These are phyloP conservation scores for Netelia inedita DNA, from an alignment of 2,888 invertebrate species.

Conservation along the genomic window DNA sequence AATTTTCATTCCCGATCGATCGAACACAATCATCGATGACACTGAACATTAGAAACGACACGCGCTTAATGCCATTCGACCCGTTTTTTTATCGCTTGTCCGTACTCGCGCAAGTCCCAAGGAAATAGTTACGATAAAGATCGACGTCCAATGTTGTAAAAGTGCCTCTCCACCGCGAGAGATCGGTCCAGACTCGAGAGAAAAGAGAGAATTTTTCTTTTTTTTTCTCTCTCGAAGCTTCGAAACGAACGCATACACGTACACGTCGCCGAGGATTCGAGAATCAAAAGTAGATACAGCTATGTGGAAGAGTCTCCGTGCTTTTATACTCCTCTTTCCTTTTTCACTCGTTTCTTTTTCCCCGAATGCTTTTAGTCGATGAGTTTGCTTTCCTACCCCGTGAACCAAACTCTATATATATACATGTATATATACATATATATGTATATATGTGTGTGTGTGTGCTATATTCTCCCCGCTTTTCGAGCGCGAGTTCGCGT, in stretches of 20 bases:
- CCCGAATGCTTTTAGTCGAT: constrained; percentile 85
- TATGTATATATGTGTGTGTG: not conserved
- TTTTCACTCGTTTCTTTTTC: constrained; percentile 69
- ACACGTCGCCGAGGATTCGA: constrained; percentile 66
- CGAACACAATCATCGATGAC: no score
- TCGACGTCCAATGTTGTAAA: not conserved
- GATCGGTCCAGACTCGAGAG: constrained; percentile 47
- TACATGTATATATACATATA: constrained; percentile 6
- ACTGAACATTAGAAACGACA: no score
- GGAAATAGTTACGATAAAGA: not conserved
- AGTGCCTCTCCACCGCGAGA: constrained; percentile 21
- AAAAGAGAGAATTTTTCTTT: constrained; percentile 15
- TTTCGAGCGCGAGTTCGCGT: constrained; percentile 34
- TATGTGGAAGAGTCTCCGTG: constrained; percentile 60
- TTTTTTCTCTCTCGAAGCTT: constrained; percentile 53
- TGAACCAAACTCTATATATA: constrained; percentile 61
- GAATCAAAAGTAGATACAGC: constrained; percentile 74
- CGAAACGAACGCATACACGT: constrained; percentile 45
- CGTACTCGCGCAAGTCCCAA: not conserved
- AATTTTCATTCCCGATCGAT: no score
- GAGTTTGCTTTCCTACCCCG: constrained; percentile 82
- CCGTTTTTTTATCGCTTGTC: no score
- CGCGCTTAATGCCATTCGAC: no score
- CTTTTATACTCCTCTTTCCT: constrained; percentile 76
- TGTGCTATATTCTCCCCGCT: constrained; percentile 38